These are phyloP conservation scores for Pantherophis guttatus DNA, from an alignment of 2,113 vertebrate genomes.

Conservation along the genomic window DNA sequence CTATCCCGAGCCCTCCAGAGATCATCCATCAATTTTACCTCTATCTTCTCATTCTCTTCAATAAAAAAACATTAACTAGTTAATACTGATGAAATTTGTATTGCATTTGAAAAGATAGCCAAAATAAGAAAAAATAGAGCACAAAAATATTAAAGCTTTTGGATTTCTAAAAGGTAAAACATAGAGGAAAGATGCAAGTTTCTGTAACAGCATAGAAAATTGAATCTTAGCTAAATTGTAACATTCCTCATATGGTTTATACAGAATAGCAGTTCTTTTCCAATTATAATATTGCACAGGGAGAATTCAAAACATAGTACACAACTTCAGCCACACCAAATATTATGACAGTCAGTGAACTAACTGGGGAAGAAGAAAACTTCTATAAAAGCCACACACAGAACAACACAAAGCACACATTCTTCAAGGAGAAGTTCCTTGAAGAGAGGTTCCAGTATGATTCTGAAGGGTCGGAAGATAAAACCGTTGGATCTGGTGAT, in stretches of 20 bases:
- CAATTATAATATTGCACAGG: neutral
- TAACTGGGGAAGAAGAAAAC: neutral
- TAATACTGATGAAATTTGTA: neutral
- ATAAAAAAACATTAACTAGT: neutral
- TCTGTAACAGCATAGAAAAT: neutral
- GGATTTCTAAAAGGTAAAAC: neutral
- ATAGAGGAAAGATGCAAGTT: neutral
- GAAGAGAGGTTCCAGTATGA: neutral
- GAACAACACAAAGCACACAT: neutral
- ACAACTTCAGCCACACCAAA: neutral
- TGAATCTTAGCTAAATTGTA: neutral
- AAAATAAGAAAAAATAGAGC: neutral
- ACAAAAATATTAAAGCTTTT: neutral
- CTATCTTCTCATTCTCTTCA: neutral
- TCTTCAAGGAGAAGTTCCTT: neutral
- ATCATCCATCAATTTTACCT: neutral
- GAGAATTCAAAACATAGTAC: neutral
- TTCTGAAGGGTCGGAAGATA: neutral
- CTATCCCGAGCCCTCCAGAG: too few species aligned
- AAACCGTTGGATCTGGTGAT: neutral
- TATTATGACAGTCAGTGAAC: neutral
- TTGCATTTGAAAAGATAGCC: neutral
- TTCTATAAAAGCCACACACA: neutral
- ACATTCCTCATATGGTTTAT: neutral
- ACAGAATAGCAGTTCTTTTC: neutral